These are phyloP conservation scores for Geophilus truncorum DNA, from an alignment of 2,888 invertebrate genomes.

Conservation along the genomic window DNA sequence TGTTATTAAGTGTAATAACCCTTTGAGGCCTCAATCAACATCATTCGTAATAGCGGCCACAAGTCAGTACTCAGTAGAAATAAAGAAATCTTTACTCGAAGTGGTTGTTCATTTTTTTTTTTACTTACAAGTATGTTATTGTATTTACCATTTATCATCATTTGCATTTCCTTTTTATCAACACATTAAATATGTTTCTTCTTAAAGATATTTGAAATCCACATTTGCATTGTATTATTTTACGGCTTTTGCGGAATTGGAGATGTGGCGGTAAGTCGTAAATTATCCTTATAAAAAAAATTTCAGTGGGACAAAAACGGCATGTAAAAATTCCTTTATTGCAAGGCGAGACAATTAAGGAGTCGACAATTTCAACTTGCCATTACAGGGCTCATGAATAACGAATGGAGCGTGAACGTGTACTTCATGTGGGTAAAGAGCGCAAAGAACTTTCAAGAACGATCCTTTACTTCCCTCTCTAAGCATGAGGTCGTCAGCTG, in stretches of 20 bases:
- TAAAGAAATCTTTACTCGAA: not conserved
- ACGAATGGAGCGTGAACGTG: conserved; percentile 8
- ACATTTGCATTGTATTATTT: too few relatives aligned
- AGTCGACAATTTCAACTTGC: conserved; percentile 11
- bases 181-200: too few relatives aligned
- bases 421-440: not conserved
- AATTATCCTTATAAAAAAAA: not conserved
- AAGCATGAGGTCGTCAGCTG: conserved; percentile 12
- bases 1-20: not conserved
- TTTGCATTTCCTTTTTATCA: too few relatives aligned
- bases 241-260: too few relatives aligned
- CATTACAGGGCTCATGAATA: conserved; percentile 22
- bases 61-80: too few relatives aligned
- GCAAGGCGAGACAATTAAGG: conserved; percentile 25
- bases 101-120: too few relatives aligned
- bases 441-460: conserved; percentile 16
- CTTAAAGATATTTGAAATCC: too few relatives aligned
- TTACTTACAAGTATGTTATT: too few relatives aligned
- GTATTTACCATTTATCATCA: too few relatives aligned
- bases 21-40: not conserved
- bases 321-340: not conserved
- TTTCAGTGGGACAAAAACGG: not conserved
- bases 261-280: not conserved
- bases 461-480: not conserved
- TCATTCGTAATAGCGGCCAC: not conserved